Evolutionary conservation across 2,797 vertebrate species (phyloP).

Genomic region (Hylomyscus alleni): DNA sequence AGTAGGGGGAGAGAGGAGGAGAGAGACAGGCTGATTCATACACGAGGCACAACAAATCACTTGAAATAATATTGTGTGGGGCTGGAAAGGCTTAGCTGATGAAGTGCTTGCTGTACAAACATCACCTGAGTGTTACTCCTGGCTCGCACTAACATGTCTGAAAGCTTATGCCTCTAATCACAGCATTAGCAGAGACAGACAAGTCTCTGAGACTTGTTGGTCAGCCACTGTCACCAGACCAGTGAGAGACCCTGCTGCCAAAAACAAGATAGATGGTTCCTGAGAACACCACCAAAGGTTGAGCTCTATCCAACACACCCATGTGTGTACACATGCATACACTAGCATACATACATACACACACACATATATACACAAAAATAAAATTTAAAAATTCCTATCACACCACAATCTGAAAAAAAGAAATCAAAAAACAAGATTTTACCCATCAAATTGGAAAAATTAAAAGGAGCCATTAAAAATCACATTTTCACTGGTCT

Average conservation of each 20-base stretch:
- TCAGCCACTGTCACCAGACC: not conserved
- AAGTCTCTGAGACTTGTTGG: not conserved
- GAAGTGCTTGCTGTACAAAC: not conserved
- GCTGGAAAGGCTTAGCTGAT: not conserved
- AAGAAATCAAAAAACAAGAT: slow-evolving; percentile 41
- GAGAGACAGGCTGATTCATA: not conserved
- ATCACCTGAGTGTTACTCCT: not conserved
- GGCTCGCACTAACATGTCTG: not conserved
- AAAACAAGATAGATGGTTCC: not conserved
- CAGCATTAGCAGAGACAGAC: not conserved
- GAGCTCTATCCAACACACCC: not conserved
- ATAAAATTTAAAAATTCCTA: not conserved
- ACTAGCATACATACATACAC: not conserved
- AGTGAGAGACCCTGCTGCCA: not conserved
- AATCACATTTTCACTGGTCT: slow-evolving; percentile 9
- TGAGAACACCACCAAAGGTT: not conserved
- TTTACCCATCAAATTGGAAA: slow-evolving; percentile 41
- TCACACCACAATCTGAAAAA: not conserved
- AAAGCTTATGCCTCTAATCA: not conserved
- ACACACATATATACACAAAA: not conserved
- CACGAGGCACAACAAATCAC: not conserved
- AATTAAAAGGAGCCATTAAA: slow-evolving; percentile 46
- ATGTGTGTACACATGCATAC: not conserved
- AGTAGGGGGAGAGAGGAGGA: not conserved
- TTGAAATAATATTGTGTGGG: not conserved